Percentiles rank a stretch among this genome's conserved stretches.
phyloP scores from a whole-genome alignment of 1,140 invertebrate species.

The Plutomurus gul region DNA sequence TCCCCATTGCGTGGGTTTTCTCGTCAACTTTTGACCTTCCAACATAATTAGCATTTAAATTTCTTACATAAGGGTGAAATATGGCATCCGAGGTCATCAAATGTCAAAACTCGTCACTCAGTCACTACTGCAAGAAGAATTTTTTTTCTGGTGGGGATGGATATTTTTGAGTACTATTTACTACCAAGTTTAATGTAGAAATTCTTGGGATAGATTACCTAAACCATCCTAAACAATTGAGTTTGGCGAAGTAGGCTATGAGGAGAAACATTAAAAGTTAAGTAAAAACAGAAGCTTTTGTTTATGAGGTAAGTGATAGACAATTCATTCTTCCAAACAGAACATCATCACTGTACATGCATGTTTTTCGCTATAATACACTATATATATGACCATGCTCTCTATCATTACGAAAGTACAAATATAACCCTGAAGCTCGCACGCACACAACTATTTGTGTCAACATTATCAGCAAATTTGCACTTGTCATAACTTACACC shows the following conservation, averaged over 20 bases:
- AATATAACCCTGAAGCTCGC: not conserved
- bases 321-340: too few relatives aligned
- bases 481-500: constrained; percentile 33
- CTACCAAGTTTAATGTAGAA: not conserved
- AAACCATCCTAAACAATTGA: too few relatives aligned
- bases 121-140: not conserved
- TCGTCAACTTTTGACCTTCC: not conserved
- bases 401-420: not conserved
- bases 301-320: too few relatives aligned
- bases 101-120: not conserved
- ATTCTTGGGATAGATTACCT: too few relatives aligned
- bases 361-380: not conserved
- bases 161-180: not conserved
- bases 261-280: too few relatives aligned
- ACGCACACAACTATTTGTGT: constrained; percentile 5
- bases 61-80: not conserved
- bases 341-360: too few relatives aligned
- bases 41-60: not conserved
- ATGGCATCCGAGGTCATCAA: not conserved
- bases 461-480: constrained; percentile 27
- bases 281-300: too few relatives aligned
- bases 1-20: too few relatives aligned
- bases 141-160: not conserved
- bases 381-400: too few relatives aligned
- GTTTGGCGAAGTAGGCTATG: too few relatives aligned